Conservation (phyloP, 2,797 vertebrate species). For the Chromis chromis region DNA sequence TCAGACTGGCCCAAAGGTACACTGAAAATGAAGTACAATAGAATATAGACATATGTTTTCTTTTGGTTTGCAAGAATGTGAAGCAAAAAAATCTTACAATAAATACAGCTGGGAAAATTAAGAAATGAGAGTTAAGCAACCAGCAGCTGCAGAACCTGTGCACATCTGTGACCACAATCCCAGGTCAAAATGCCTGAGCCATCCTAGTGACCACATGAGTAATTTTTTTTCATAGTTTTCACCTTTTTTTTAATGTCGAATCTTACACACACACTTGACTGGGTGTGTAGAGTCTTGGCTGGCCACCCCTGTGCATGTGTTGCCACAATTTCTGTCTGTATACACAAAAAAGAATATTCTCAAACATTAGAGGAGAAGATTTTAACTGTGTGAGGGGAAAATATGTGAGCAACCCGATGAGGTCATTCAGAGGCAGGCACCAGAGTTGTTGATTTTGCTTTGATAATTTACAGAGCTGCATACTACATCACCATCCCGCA, state of each 20-base stretch:
- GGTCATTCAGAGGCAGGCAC: not conserved
- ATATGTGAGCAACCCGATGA: constrained; percentile 5
- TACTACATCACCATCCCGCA: constrained; percentile 19
- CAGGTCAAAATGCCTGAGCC: not conserved
- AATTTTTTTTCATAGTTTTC: not conserved
- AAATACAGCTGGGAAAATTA: not conserved
- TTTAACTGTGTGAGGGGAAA: not conserved
- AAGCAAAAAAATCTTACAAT: fast-evolving
- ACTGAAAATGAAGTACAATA: not conserved
- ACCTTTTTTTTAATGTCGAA: too few species aligned
- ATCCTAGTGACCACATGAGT: not conserved
- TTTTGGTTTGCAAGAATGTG: not conserved
- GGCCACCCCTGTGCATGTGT: not conserved
- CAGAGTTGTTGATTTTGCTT: constrained; percentile 20
- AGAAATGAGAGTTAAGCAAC: not conserved
- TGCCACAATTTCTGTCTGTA: not conserved
- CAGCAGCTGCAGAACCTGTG: not conserved
- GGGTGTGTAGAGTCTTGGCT: not conserved
- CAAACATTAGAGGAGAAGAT: not conserved
- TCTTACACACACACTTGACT: not conserved
- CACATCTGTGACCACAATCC: not conserved
- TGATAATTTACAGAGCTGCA: constrained; percentile 35
- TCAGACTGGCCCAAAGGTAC: not conserved
- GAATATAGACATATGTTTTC: not conserved
- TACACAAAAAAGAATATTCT: not conserved